A percentile compares a stretch with the other conserved stretches of the same genome.
phyloP scores from a whole-genome alignment of 30 jellyfish, hydroid and myxozoan genomes.

The Rhopilema esculentum region DNA sequence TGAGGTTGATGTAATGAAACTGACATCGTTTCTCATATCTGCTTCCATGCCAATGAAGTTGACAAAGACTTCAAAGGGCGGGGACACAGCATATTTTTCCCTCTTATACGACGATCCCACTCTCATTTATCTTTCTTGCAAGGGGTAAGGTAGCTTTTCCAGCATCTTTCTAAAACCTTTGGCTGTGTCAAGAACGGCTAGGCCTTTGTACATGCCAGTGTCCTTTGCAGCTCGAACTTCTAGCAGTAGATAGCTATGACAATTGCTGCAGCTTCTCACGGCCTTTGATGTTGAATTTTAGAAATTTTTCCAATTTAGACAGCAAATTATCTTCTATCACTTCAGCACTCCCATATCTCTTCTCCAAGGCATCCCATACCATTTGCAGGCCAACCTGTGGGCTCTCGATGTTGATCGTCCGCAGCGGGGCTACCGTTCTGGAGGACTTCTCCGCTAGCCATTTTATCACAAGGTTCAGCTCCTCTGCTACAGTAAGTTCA shows the following conservation, averaged over 20 bases:
- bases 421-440: slow-evolving; percentile 17
- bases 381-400: slow-evolving; percentile 25
- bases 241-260: slow-evolving; percentile 17
- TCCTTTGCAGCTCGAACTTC: slow-evolving; percentile 38
- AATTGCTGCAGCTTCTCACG: slow-evolving; percentile 24
- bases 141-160: slow-evolving; percentile 53
- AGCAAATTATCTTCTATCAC: slow-evolving; percentile 36
- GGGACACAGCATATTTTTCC: slow-evolving; percentile 11
- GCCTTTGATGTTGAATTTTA: slow-evolving; percentile 16
- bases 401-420: slow-evolving; percentile 28
- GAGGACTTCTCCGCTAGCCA: slow-evolving; percentile 43
- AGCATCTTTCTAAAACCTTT: slow-evolving; percentile 19
- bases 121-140: slow-evolving; percentile 47
- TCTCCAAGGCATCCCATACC: slow-evolving; percentile 37
- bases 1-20: slow-evolving; percentile 21
- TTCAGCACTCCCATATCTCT: slow-evolving; percentile 30
- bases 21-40: slow-evolving; percentile 53
- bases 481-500: slow-evolving; percentile 38
- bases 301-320: slow-evolving; percentile 37
- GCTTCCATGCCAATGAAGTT: slow-evolving; percentile 30
- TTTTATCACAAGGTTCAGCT: slow-evolving; percentile 35
- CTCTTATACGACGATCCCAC: slow-evolving; percentile 36
- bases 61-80: slow-evolving; percentile 45
- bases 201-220: slow-evolving; percentile 38
- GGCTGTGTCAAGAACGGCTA: slow-evolving; percentile 42